Evolutionary conservation across 1,140 invertebrate genomes (phyloP), one percentile per base, ranked within the genome.

Genomic region (Atta colombica): DNA sequence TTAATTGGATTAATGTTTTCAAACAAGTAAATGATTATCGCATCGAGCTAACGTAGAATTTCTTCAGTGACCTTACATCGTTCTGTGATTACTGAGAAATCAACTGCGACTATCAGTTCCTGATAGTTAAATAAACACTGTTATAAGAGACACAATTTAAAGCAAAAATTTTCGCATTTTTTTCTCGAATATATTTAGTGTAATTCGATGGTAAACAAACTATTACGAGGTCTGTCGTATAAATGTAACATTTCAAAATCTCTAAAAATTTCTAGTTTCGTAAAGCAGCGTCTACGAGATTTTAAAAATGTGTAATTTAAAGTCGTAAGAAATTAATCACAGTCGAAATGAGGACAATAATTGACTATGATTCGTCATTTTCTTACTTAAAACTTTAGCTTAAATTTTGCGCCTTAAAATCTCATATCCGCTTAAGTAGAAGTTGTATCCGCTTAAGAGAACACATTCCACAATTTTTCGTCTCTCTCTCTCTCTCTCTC

Each of bases 41-140:
- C 75, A 18, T 21, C 49, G 10, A 39, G n/a, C 31, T 71, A 25
- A 25, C 25, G 35, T 66, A 39, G 16, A 45, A 45, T 45, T 45
- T 81, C 49, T 8, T 45, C n/a, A 0, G 14, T 2, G 65, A 28
- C 28, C 31, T 65, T 51, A 16, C 39, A 14, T 77, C 18, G 49
- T 63, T 49, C 1, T 10, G 31, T 16, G 51, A 60, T 75, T 77
- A 65, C 21, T 14, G 60, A 65, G 58, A 77, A 77, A n/a, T 18
- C 16, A 4, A 63, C 2, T n/a, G 3, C 28, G 16, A 31, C 35
- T 31, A 49, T 63, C 35, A 7, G 3, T 66, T 21, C 5, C 60
- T 10, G 31, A 35, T 35, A 35, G 31, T 6, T 35, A 35, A 35
- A 66, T 16, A 8, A 31, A 2, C 31, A 4, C 12, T 49, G 0